Conservation (phyloP, 2,888 invertebrate species). For the Rotaria socialis region DNA sequence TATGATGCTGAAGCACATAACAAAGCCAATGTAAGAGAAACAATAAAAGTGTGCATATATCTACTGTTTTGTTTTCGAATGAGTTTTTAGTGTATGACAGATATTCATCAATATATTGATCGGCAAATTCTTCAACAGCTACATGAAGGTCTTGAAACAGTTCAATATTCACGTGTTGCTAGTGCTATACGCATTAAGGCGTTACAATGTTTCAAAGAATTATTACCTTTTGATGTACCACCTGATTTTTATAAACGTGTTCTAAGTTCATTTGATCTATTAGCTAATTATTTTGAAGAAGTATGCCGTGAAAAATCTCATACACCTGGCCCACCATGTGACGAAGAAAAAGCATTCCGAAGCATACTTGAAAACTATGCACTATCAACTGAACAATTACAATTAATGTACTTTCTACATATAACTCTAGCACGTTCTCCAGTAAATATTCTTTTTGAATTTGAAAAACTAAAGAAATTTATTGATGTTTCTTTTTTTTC, state of each 20-base stretch:
- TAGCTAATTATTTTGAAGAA: not conserved
- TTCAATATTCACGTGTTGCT: slow-evolving; percentile 4
- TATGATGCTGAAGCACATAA: not conserved
- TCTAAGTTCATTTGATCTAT: not conserved
- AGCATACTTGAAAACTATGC: not conserved
- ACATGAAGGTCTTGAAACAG: not conserved
- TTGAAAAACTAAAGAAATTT: not conserved
- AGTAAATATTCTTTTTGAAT: not conserved
- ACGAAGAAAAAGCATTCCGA: not conserved
- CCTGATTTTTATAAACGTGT: slow-evolving; percentile 2
- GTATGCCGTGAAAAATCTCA: not conserved
- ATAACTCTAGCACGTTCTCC: not conserved
- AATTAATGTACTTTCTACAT: not conserved
- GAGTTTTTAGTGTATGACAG: not conserved
- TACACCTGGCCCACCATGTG: not conserved
- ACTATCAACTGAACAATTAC: slow-evolving; percentile 19
- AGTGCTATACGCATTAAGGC: not conserved
- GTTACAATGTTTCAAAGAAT: not conserved
- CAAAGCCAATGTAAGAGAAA: not conserved
- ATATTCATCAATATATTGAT: not conserved
- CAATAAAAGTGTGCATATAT: too few relatives aligned
- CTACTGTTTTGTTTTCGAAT: not conserved
- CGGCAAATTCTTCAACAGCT: not conserved
- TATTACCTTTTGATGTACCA: not conserved
- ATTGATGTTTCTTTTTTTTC: not conserved